Evolutionary conservation across 1,140 invertebrate species (phyloP).

Genomic region (Caenorhabditis latens): DNA sequence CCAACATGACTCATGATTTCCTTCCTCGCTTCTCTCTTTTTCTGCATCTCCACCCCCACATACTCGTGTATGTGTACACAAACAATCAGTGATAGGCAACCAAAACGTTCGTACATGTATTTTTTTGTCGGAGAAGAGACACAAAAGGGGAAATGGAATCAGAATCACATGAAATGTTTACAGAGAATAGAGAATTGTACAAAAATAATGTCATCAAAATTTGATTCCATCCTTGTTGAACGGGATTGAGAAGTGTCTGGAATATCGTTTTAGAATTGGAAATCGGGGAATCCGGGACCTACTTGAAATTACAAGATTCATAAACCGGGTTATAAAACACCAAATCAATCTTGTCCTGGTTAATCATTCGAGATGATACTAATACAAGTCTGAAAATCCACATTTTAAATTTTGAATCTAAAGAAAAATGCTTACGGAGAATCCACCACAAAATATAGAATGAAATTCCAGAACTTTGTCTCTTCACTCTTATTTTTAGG

Average conservation of each 20-base stretch:
- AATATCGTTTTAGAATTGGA: not conserved
- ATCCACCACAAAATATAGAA: constrained; percentile 6
- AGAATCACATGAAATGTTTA: not conserved
- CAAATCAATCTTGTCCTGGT: constrained; percentile 35
- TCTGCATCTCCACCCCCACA: constrained; percentile 6
- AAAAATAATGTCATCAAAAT: constrained; percentile 39
- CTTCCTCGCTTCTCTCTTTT: constrained; percentile 3
- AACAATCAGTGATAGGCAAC: constrained; percentile 56
- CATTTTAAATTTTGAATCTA: not conserved
- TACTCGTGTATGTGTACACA: constrained; percentile 41
- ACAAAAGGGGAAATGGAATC: not conserved
- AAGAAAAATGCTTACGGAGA: constrained; percentile 16
- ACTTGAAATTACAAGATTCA: constrained; percentile 38
- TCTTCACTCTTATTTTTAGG: constrained; percentile 1
- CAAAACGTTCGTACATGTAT: constrained; percentile 38
- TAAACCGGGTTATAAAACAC: constrained; percentile 13
- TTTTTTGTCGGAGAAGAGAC: constrained; percentile 4
- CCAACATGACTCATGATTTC: constrained; percentile 34
- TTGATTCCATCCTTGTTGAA: constrained; percentile 39
- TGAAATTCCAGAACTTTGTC: constrained; percentile 26
- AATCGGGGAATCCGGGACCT: too few species aligned
- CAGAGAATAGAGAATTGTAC: constrained; percentile 39
- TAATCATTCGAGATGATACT: not conserved
- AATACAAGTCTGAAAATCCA: not conserved
- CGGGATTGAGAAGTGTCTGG: constrained; percentile 40